phyloP scores from a whole-genome alignment of 2,888 invertebrate species.

The Branchinecta sandiegonensis region DNA sequence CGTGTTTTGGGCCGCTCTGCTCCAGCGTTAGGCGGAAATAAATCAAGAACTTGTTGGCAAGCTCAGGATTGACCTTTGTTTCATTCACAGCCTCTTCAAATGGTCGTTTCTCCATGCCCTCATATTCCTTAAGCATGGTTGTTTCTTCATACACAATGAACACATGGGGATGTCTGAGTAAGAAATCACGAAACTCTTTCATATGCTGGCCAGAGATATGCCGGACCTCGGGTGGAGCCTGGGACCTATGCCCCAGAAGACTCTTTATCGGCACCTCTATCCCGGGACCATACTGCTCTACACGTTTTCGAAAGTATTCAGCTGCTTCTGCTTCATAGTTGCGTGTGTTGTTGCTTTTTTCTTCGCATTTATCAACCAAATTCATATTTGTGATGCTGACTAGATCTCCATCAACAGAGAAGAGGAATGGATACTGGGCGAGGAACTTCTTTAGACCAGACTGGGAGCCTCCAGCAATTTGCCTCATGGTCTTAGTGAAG shows the following conservation, averaged over 20 bases:
- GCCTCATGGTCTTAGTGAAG: slow-evolving; percentile 97
- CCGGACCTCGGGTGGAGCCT: slow-evolving; percentile 87
- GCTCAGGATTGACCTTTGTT: slow-evolving; percentile 63
- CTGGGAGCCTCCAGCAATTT: slow-evolving; percentile 77
- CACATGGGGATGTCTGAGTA: slow-evolving; percentile 63
- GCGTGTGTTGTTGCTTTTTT: slow-evolving; percentile 40
- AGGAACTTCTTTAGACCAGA: slow-evolving; percentile 93
- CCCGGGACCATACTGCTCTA: slow-evolving; percentile 85
- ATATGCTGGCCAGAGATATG: slow-evolving; percentile 89
- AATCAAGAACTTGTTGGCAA: slow-evolving; percentile 58
- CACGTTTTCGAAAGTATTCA: slow-evolving; percentile 88
- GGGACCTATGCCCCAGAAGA: slow-evolving; percentile 86
- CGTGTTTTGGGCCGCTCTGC: slow-evolving; percentile 59
- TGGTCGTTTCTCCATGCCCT: slow-evolving; percentile 31
- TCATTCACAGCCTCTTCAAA: slow-evolving; percentile 49
- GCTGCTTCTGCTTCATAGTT: slow-evolving; percentile 93
- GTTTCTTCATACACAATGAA: slow-evolving; percentile 69
- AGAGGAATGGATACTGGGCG: slow-evolving; percentile 87
- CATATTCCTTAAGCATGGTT: slow-evolving; percentile 53
- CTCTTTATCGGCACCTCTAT: slow-evolving; percentile 95
- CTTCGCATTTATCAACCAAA: slow-evolving; percentile 22
- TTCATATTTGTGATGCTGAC: slow-evolving; percentile 31
- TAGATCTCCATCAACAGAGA: slow-evolving; percentile 76
- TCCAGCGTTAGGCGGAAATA: slow-evolving; percentile 57
- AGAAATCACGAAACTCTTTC: slow-evolving; percentile 82